phyloP scores from a whole-genome alignment of 2,113 vertebrate species.

The Lonchura striata region DNA sequence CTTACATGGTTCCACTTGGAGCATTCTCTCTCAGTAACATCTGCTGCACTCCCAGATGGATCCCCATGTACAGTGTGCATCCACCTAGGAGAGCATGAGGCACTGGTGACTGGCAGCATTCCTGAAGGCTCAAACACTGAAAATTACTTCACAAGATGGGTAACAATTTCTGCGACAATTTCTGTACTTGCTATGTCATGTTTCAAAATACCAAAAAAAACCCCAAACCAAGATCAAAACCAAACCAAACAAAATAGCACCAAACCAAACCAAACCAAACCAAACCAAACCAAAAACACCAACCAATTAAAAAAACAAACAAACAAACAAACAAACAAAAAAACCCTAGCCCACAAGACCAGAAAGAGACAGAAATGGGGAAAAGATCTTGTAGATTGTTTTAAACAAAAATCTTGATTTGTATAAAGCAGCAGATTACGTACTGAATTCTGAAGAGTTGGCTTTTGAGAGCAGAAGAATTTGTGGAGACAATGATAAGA shows the following conservation, averaged over 20 bases:
- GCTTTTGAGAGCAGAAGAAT: background rate
- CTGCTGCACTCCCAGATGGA: background rate
- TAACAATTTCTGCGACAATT: rapidly evolving
- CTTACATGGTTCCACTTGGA: background rate
- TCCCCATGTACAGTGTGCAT: background rate
- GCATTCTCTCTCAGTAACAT: background rate
- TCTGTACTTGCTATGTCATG: background rate
- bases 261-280: background rate
- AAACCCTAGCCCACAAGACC: background rate
- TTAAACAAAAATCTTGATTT: background rate
- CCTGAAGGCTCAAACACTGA: background rate
- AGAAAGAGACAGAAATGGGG: background rate
- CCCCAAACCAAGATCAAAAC: too few relatives aligned
- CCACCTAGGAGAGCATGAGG: background rate
- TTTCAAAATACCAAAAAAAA: background rate
- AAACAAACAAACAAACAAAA: background rate
- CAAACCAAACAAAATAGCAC: background rate
- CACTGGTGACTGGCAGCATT: background rate
- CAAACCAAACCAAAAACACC: rapidly evolving
- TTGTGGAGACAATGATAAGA: background rate
- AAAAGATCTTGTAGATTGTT: background rate
- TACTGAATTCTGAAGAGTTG: background rate
- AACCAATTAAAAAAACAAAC: background rate
- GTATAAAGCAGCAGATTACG: rapidly evolving
- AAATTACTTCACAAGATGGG: background rate